Evolutionary conservation across 1,140 invertebrate genomes (phyloP), one percentile per base, ranked within the genome.

Genomic region (Steinernema khuongi): DNA sequence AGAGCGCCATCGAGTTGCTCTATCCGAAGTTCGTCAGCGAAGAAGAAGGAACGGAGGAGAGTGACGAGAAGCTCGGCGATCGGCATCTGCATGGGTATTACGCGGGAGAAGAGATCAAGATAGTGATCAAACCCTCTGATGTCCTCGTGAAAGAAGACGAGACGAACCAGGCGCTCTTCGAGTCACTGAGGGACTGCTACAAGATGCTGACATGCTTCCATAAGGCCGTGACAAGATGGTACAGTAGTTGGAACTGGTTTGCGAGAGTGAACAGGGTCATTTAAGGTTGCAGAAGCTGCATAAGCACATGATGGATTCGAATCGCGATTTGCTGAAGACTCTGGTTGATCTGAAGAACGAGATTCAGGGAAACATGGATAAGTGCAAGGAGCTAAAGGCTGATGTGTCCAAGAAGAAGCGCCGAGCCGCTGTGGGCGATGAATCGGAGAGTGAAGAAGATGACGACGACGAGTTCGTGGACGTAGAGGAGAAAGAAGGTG

Each of bases 401-500:
- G 67, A 72, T 69, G 71, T n/a, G 33, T 18, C 0, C 31, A 75
- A 41, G 30, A 41, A 17, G 26, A 19, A 26, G 31, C 72, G 67
- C 14, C 1, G 77, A 75, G 32, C 26, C n/a, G 28, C n/a, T 4
- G 14, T 2, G 1, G 31, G 33, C 4, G 26, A 19, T 4, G 67
- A 31, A 0, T 17, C 22, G 2, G 80, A 80, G n/a, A 60, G 31
- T 26, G 73, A 74, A 26, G 33, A 77, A 17, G 75, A 77, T 36
- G 79, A 76, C 30, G 78, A 80, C 17, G 30, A 41, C 14, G 77
- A 81, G 17, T 81, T 79, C 66, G 22, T 78, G 29, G 78, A 79
- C 72, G 79, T 79, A 19, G 74, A 77, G 26, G 79, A 79, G 41
- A 81, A 81, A 50, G 79, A 79, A 30, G 77, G 79, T 33, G 71